Evolutionary conservation across 2,113 vertebrate genomes (phyloP), one percentile per base, ranked within the genome.

Genomic region (Bostrychus sinensis): DNA sequence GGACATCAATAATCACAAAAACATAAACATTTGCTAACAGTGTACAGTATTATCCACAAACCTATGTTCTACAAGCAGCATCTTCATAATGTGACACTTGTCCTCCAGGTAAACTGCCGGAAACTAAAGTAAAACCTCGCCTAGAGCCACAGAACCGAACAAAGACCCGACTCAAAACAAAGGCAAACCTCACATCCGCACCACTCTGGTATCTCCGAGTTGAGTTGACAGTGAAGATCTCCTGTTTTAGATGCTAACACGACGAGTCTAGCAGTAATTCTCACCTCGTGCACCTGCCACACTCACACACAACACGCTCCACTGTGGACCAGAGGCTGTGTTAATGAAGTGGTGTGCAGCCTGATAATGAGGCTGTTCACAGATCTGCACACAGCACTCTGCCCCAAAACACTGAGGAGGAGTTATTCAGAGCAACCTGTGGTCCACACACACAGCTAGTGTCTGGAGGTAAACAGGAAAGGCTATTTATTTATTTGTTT

Each of bases 251-350:
- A 84, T 77, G 57, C 77, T 62, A 84, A 75, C 78, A 73, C 66
- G 68, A n/a, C n/a, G 22, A 68, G 70, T 77, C 69, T 70, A 60
- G 51, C 75, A 66, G 75, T 72, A 86, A 86, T 89, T 87, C 87
- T 88, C 85, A 85, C 86, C 80, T 86, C 67, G 58, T 72, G 69
- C 71, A 75, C 75, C 64, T 75, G 66, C 66, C 58, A 54, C 41
- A 32, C 56, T 36, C 42, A 16, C 72, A 48, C 45, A 19, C 54
- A 37, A 68, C 66, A 17, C 48, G 46, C 61, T 51, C 58, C 34
- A 50, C 20, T 34, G 60, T n/a, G 43, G 58, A 72, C 32, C 66
- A 58, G 56, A 46, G 60, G 54, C 56, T 51, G 77, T 75, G 76
- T 58, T 75, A 82, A 86, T 77, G 66, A 83, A 83, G 28, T 48